Evolutionary conservation across 2,113 vertebrate genomes (phyloP).

Genomic region (Apteryx owenii): DNA sequence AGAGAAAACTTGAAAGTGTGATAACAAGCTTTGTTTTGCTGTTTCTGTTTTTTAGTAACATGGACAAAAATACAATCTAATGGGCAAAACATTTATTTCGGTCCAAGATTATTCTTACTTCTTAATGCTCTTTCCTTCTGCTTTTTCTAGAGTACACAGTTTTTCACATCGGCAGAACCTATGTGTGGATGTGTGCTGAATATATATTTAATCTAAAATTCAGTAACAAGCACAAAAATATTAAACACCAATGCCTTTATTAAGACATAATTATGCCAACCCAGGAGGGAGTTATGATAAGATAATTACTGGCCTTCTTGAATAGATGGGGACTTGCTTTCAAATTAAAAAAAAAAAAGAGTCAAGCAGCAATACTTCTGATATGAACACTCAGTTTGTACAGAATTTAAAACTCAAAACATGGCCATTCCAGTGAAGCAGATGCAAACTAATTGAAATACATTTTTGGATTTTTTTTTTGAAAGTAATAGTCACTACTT

Average conservation of each 20-base stretch:
- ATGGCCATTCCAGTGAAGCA: neutral
- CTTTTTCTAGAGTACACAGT: neutral
- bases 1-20: neutral
- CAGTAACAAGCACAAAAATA: neutral
- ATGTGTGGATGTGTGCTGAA: neutral
- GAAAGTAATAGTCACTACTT: neutral
- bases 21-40: neutral
- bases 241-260: neutral
- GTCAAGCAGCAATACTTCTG: neutral
- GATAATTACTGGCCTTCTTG: neutral
- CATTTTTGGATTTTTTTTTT: neutral
- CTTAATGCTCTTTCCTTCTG: conserved; percentile 48
- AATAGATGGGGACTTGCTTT: neutral
- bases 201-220: neutral
- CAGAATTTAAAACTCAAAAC: neutral
- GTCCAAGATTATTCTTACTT: neutral
- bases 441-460: neutral
- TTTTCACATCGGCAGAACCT: neutral
- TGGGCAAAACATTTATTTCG: conserved; percentile 50
- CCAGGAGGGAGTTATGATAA: neutral
- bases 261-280: neutral
- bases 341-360: neutral
- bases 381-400: neutral
- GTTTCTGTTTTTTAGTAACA: neutral
- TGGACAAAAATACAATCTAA: neutral